Conservation (phyloP, 2,797 vertebrate genomes). For the Notolepis coatsorum region DNA sequence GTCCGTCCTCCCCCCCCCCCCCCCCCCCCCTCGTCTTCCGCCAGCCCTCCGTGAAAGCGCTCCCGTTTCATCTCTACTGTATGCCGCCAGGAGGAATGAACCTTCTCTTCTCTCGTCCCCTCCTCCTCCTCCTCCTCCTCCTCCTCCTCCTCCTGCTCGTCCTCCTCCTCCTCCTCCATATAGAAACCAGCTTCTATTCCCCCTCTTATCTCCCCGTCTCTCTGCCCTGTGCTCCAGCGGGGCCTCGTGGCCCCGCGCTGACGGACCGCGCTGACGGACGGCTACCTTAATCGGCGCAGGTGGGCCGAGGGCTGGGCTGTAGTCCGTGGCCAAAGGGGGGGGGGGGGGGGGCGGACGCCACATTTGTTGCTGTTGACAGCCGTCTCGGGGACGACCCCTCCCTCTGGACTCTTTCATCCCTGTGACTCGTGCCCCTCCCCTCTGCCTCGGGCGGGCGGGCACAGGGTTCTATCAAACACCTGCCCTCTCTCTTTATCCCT, state of each 20-base stretch:
- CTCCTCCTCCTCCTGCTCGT: slow-evolving; percentile 26
- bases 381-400: slow-evolving; percentile 60
- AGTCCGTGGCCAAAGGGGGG: slow-evolving; percentile 43
- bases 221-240: slow-evolving; percentile 45
- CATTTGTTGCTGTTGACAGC: slow-evolving; percentile 82
- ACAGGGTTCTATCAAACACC: slow-evolving; percentile 67
- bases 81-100: slow-evolving; percentile 65
- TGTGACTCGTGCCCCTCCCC: slow-evolving; percentile 26
- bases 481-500: slow-evolving; percentile 49
- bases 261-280: slow-evolving; percentile 57
- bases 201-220: slow-evolving; percentile 69
- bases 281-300: slow-evolving; percentile 79
- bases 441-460: slow-evolving; percentile 59
- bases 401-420: slow-evolving; percentile 64
- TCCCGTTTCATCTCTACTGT: slow-evolving; percentile 57
- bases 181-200: too few relatives aligned
- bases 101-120: slow-evolving; percentile 65
- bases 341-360: slow-evolving; percentile 51
- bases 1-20: slow-evolving; percentile 34
- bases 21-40: slow-evolving; percentile 55
- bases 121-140: slow-evolving; percentile 57
- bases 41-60: slow-evolving; percentile 52
- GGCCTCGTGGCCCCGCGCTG: slow-evolving; percentile 60
- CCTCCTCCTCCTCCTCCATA: too few relatives aligned
- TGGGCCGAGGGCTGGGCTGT: slow-evolving; percentile 60